Percentiles rank a stretch among this genome's conserved stretches.
Conservation (phyloP, 2,113 vertebrate genomes). For the Myiopsitta monachus region DNA sequence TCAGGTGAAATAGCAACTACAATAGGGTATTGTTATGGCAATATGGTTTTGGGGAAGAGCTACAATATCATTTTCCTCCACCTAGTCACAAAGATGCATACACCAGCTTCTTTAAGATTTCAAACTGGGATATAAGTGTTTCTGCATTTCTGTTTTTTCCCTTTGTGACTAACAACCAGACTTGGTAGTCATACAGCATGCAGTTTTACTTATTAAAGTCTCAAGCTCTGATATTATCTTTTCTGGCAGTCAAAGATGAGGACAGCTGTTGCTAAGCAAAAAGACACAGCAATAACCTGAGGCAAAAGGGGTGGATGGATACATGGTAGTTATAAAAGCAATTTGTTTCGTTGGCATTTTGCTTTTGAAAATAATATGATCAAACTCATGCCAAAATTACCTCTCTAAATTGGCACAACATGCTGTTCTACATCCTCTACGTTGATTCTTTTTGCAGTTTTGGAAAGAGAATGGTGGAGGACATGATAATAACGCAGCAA, state of each 20-base stretch:
- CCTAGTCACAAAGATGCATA: not conserved
- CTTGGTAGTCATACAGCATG: not conserved
- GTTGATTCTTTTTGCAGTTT: not conserved
- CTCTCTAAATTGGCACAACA: not conserved
- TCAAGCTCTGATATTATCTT: not conserved
- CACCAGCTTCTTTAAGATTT: not conserved
- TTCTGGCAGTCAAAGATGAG: not conserved
- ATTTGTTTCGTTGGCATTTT: not conserved
- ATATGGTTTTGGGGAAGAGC: not conserved
- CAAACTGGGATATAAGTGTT: not conserved
- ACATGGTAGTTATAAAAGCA: not conserved
- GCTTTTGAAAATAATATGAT: not conserved
- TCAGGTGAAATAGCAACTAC: not conserved
- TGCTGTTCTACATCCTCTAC: not conserved
- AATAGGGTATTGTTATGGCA: fast-evolving
- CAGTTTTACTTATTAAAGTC: not conserved
- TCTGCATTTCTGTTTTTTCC: not conserved
- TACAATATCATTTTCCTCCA: not conserved
- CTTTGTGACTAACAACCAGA: not conserved
- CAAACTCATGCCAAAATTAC: not conserved
- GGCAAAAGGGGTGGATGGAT: not conserved
- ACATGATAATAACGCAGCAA: not conserved
- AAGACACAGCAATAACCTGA: not conserved
- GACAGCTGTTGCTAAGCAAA: not conserved
- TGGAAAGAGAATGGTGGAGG: not conserved